phyloP scores from a whole-genome alignment of 2,797 vertebrate species.

The Bufotes viridis region DNA sequence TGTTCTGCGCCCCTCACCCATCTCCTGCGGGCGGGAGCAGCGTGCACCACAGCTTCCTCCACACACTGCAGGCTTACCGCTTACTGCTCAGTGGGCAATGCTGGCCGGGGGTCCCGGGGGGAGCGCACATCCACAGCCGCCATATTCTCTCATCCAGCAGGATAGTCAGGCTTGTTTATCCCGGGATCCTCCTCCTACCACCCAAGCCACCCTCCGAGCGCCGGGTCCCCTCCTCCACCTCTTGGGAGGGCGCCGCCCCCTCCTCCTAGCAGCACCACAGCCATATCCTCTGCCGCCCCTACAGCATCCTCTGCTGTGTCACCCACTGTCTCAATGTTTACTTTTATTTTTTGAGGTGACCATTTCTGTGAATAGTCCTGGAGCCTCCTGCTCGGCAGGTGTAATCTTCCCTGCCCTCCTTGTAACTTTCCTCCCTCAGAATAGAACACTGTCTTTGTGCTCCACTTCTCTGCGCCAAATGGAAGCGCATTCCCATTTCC shows the following conservation, averaged over 20 bases:
- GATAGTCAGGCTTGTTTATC: slow-evolving; percentile 58
- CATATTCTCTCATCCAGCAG: slow-evolving; percentile 52
- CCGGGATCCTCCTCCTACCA: slow-evolving; percentile 54
- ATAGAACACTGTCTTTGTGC: no score
- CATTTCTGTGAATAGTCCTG: no score
- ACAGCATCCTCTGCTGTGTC: not conserved
- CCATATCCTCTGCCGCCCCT: slow-evolving; percentile 12
- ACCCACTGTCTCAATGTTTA: no score
- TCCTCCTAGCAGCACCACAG: not conserved
- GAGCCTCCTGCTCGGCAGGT: no score
- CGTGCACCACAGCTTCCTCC: not conserved
- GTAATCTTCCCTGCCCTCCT: no score
- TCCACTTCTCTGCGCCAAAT: no score
- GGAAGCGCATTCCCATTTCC: no score
- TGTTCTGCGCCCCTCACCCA: not conserved
- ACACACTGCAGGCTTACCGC: slow-evolving; percentile 25
- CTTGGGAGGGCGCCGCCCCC: slow-evolving; percentile 26
- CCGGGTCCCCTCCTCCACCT: slow-evolving; percentile 49
- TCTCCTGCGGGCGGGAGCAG: not conserved
- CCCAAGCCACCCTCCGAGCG: slow-evolving; percentile 23
- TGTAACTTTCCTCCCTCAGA: no score
- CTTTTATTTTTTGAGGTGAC: no score
- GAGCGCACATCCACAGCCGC: slow-evolving; percentile 42
- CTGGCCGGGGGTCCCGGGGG: not conserved
- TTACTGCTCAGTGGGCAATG: not conserved